phyloP scores from a whole-genome alignment of 2,113 vertebrate species.

The Fregetta grallaria region DNA sequence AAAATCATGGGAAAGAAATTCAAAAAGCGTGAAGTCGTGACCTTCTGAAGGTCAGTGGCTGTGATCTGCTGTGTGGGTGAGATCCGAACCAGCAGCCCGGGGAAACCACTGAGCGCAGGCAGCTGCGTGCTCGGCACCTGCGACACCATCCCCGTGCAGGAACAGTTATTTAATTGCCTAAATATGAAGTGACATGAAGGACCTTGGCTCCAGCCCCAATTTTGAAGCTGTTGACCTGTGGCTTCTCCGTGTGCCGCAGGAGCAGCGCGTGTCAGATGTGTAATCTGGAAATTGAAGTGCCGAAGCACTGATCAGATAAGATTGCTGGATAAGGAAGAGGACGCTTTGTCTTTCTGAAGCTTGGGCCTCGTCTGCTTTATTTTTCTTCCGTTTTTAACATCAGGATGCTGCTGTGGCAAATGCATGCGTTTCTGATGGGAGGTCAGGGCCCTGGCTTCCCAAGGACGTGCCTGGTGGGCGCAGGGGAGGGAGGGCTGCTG shows the following conservation, averaged over 20 bases:
- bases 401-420: background rate
- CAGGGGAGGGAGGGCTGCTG: background rate
- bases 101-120: background rate
- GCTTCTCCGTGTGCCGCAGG: fast-evolving
- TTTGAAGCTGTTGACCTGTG: constrained; percentile 12
- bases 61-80: background rate
- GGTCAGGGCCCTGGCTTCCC: background rate
- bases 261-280: background rate
- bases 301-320: background rate
- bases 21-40: fast-evolving
- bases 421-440: background rate
- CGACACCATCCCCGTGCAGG: background rate
- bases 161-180: background rate
- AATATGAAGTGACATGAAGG: background rate
- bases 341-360: background rate
- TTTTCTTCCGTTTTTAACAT: background rate
- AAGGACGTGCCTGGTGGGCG: background rate
- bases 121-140: background rate
- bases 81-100: background rate
- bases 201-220: background rate
- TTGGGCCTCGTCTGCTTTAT: background rate
- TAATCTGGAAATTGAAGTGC: constrained; percentile 13
- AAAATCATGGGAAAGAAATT: background rate
- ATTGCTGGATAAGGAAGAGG: background rate
- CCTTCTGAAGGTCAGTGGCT: background rate